Conservation (phyloP, 2,797 vertebrate genomes). For the Arremon aurantiirostris region DNA sequence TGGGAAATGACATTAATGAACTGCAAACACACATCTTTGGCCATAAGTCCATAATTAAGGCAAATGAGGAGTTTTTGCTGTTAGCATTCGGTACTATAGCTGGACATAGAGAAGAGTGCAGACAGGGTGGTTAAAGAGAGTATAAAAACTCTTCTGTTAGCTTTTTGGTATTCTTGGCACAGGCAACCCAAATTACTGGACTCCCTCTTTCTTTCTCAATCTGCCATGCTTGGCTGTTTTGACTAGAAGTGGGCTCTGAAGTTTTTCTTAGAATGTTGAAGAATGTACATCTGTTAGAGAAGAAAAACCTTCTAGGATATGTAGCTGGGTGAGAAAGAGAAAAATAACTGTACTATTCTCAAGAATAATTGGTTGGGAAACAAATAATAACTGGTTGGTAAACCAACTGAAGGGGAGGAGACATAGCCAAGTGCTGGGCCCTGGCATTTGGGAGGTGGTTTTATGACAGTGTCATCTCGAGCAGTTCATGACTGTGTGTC, state of each 20-base stretch:
- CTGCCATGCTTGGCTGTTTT: neutral
- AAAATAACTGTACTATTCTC: neutral
- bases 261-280: neutral
- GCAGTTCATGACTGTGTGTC: neutral
- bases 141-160: neutral
- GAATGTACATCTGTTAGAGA: neutral
- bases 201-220: neutral
- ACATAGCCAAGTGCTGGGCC: neutral
- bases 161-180: neutral
- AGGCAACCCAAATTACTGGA: neutral
- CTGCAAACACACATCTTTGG: neutral
- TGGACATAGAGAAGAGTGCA: neutral
- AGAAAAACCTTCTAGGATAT: neutral
- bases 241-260: neutral
- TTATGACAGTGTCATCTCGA: neutral
- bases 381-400: neutral
- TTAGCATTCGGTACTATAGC: neutral
- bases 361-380: neutral
- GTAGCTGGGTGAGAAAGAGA: neutral
- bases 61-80: neutral
- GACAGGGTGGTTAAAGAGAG: neutral
- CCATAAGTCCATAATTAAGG: neutral
- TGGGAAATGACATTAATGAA: neutral
- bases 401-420: neutral
- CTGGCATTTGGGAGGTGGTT: neutral